Conservation (phyloP, 2,888 invertebrate species). For the Orthosia incerta region DNA sequence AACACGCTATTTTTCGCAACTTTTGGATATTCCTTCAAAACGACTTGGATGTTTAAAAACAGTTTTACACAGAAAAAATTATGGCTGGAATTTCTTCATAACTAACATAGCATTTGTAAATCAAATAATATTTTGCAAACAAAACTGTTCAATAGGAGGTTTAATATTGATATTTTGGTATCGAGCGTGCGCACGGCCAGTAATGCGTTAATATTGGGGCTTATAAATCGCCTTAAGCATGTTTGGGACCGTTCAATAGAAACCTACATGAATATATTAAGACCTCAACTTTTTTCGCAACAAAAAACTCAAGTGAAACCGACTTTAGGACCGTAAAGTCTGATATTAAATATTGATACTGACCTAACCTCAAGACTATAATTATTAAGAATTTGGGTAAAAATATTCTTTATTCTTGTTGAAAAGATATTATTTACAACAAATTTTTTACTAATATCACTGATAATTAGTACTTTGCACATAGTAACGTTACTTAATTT, state of each 20-base stretch:
- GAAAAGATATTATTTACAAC: neutral
- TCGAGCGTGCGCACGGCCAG: too few relatives aligned
- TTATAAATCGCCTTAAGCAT: too few relatives aligned
- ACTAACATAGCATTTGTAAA: too few relatives aligned
- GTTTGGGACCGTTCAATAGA: neutral
- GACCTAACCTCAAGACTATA: slow-evolving; percentile 28
- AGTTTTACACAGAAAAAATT: too few relatives aligned
- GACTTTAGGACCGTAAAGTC: neutral
- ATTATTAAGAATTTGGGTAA: slow-evolving; percentile 40
- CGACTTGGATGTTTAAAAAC: too few relatives aligned
- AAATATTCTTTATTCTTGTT: neutral
- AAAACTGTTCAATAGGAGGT: too few relatives aligned
- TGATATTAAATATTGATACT: slow-evolving; percentile 64
- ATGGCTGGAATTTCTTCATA: too few relatives aligned
- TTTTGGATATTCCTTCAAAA: too few relatives aligned
- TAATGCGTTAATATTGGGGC: too few relatives aligned
- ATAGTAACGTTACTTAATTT: neutral
- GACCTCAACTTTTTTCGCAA: neutral
- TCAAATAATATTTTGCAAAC: too few relatives aligned
- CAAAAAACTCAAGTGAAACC: neutral
- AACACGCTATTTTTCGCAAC: too few relatives aligned
- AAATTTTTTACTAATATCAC: neutral
- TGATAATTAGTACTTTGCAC: neutral
- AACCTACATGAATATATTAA: neutral
- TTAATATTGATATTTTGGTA: too few relatives aligned